These are phyloP conservation scores for Pongo pygmaeus DNA, from an alignment of 2,113 vertebrate genomes.

Conservation along the genomic window DNA sequence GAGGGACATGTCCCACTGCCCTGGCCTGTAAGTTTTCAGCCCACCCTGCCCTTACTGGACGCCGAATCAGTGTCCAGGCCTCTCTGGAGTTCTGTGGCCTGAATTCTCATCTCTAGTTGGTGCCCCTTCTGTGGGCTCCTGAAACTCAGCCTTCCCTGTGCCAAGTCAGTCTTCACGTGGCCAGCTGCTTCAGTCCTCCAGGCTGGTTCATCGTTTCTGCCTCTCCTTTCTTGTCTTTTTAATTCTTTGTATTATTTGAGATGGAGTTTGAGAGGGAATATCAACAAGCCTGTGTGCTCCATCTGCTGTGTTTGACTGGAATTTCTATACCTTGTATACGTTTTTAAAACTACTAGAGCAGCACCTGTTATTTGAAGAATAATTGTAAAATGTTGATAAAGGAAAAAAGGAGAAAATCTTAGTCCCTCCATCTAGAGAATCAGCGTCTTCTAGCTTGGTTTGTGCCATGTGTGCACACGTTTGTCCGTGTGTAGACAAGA, in stretches of 20 bases:
- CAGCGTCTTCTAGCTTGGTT: background rate
- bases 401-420: background rate
- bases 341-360: background rate
- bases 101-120: background rate
- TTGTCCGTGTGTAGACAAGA: background rate
- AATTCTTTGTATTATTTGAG: background rate
- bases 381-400: background rate
- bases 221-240: background rate
- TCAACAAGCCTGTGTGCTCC: background rate
- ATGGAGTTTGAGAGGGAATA: background rate
- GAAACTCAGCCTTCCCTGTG: background rate
- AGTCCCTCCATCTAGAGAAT: background rate
- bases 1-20: background rate
- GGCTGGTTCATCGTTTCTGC: rapidly evolving
- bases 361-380: background rate
- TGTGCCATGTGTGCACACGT: rapidly evolving
- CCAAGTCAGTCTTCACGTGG: rapidly evolving
- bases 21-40: background rate
- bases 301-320: background rate
- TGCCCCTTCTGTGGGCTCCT: background rate
- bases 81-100: background rate
- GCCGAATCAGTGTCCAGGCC: background rate
- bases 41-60: background rate
- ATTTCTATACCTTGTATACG: background rate
- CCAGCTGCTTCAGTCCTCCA: background rate